Conservation (phyloP, 1,140 invertebrate species). For the Maniola jurtina region DNA sequence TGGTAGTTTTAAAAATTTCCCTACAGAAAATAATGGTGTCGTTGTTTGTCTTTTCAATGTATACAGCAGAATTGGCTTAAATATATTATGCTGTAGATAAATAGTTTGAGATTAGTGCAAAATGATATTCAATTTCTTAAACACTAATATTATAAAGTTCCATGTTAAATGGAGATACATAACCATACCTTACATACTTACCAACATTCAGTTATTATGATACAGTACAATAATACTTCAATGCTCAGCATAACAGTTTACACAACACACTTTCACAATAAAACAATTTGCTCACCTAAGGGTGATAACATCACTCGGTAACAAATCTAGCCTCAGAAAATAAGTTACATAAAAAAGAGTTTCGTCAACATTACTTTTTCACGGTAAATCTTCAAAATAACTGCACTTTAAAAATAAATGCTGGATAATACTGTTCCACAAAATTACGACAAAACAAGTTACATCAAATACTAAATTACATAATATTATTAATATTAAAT, state of each 20-base stretch:
- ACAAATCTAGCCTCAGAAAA: constrained; percentile 12
- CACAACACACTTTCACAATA: neutral
- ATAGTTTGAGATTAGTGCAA: no score
- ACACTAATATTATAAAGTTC: no score
- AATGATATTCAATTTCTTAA: no score
- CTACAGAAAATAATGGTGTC: no score
- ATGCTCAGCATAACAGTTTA: neutral
- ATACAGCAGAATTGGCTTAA: no score
- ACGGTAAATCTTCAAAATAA: neutral
- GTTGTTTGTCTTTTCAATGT: no score
- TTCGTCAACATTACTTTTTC: neutral
- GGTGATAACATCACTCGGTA: neutral
- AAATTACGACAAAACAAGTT: constrained; percentile 2
- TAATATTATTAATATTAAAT: constrained; percentile 6
- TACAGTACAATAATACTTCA: no score
- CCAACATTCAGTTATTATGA: no score
- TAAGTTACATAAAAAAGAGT: neutral
- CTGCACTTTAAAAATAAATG: constrained; percentile 31
- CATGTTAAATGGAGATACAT: no score
- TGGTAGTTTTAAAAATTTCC: no score
- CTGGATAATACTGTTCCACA: constrained; percentile 61
- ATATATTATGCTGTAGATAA: no score
- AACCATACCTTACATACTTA: no score
- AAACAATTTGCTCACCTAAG: neutral
- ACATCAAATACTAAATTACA: neutral